Conservation (phyloP, 2,888 invertebrate species). For the Drosophila anceps region DNA sequence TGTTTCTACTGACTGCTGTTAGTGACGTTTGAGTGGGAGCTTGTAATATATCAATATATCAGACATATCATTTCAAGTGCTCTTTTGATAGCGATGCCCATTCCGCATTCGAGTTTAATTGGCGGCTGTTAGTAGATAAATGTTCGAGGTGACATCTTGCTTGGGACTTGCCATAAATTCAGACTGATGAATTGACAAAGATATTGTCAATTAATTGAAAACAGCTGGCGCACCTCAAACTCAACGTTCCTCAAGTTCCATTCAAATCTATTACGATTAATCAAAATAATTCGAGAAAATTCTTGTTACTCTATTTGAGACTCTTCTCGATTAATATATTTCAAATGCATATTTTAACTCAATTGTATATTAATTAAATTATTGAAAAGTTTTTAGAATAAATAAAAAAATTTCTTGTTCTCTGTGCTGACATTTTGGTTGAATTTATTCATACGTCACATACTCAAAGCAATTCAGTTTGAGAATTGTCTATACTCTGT, state of each 20-base stretch:
- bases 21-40: conserved; percentile 14
- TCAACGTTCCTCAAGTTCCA: neutral
- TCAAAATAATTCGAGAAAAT: neutral
- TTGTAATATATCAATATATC: conserved; percentile 46
- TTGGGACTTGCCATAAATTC: conserved; percentile 29
- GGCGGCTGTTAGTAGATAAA: conserved; percentile 37
- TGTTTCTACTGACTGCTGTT: conserved; percentile 6
- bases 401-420: too few species aligned
- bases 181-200: conserved; percentile 28
- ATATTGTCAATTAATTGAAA: conserved; percentile 32
- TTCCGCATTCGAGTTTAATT: conserved; percentile 35
- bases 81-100: conserved; percentile 32
- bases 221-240: conserved; percentile 13
- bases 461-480: neutral
- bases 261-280: neutral
- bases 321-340: too few species aligned
- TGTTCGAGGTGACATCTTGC: conserved; percentile 30
- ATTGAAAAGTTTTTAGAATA: too few species aligned
- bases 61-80: conserved; percentile 43
- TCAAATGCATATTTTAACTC: too few species aligned
- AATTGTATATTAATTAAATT: too few species aligned
- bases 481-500: neutral
- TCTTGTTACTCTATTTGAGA: neutral
- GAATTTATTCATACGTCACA: neutral
- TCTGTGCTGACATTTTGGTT: neutral